Percentiles rank a stretch among this genome's conserved stretches.
These are phyloP conservation scores for Nothocercus julius DNA, from an alignment of 2,113 vertebrate species.

Conservation along the genomic window DNA sequence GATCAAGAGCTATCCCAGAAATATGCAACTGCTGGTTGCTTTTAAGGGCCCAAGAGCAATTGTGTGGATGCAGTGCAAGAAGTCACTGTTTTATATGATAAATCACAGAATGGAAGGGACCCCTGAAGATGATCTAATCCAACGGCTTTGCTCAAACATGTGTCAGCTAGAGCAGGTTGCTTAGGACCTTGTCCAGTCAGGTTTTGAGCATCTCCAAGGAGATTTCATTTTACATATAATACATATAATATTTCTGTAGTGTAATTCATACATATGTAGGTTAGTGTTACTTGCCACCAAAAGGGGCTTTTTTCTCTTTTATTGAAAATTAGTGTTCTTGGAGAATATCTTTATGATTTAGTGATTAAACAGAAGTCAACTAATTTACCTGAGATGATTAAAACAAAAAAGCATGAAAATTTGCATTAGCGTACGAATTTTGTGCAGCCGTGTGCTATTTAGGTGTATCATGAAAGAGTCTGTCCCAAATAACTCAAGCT, in stretches of 20 bases:
- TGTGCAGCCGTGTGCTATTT: slow-evolving; percentile 31
- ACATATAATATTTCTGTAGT: background rate
- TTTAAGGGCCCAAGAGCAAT: background rate
- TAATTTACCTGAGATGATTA: slow-evolving; percentile 55
- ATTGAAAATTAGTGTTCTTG: background rate
- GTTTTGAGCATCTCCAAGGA: background rate
- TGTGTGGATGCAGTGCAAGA: background rate
- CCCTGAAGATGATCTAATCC: background rate
- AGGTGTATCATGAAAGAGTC: background rate
- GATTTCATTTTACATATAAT: background rate
- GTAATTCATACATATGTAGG: background rate
- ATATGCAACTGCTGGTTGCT: background rate
- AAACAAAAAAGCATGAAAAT: background rate
- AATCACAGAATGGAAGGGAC: background rate
- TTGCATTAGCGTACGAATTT: background rate
- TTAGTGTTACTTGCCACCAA: background rate
- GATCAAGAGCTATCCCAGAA: background rate
- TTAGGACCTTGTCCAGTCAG: background rate
- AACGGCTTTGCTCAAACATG: background rate
- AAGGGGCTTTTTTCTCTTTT: background rate
- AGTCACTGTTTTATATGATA: background rate
- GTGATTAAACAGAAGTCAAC: background rate
- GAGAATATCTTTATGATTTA: background rate
- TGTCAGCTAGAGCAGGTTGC: background rate
- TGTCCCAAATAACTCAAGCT: background rate